Conservation (phyloP, 2,113 vertebrate genomes). For the Percina caprodes region DNA sequence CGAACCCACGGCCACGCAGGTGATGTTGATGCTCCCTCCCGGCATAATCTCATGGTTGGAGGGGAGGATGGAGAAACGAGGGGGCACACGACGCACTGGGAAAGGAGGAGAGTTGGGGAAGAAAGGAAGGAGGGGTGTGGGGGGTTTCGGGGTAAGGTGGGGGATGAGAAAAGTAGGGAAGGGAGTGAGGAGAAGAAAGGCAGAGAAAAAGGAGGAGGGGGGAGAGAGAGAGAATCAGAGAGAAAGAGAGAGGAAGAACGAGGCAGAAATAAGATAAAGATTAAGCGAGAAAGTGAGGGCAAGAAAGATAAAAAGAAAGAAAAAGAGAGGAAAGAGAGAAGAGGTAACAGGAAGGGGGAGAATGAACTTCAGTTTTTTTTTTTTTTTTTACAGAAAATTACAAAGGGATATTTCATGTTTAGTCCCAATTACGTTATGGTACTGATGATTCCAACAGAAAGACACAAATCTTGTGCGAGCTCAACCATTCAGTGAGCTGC, state of each 20-base stretch:
- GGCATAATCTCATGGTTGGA: slow-evolving; percentile 99
- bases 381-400: slow-evolving; percentile 79
- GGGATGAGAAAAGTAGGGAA: slow-evolving; percentile 45
- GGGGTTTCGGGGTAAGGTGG: slow-evolving; percentile 31
- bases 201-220: slow-evolving; percentile 41
- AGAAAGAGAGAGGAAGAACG: slow-evolving; percentile 30
- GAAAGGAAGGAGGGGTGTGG: slow-evolving; percentile 20
- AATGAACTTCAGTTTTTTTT: slow-evolving; percentile 82
- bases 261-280: slow-evolving; percentile 43
- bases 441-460: slow-evolving; percentile 81
- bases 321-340: slow-evolving; percentile 62
- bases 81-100: slow-evolving; percentile 96
- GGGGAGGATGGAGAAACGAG: slow-evolving; percentile 96
- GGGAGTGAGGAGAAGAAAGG: slow-evolving; percentile 57
- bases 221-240: slow-evolving; percentile 48
- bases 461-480: slow-evolving; percentile 81
- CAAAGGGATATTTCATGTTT: slow-evolving; percentile 84
- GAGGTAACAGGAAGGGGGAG: slow-evolving; percentile 83
- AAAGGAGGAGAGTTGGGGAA: slow-evolving; percentile 77
- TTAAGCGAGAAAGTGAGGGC: slow-evolving; percentile 47
- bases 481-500: slow-evolving; percentile 80
- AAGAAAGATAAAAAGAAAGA: slow-evolving; percentile 63
- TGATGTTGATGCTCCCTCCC: slow-evolving; percentile 97
- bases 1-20: slow-evolving; percentile 96
- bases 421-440: slow-evolving; percentile 80